Conservation (phyloP, 1,140 invertebrate species). For the Gryon sp. region DNA sequence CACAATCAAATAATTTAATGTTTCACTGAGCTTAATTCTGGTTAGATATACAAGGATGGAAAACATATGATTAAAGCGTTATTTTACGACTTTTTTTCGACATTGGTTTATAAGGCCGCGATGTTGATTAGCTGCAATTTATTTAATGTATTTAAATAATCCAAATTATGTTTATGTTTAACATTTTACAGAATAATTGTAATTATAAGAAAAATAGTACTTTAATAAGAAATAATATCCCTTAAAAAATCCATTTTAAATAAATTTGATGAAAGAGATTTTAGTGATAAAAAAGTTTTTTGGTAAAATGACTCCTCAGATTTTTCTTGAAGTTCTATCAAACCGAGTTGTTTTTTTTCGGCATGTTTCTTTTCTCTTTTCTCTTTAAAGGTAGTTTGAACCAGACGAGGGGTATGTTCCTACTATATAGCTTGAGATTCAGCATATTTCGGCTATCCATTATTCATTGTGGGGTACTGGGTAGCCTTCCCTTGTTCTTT, state of each 20-base stretch:
- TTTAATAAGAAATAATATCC: too few species aligned
- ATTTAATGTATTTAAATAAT: too few species aligned
- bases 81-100: too few species aligned
- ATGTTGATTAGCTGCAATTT: too few species aligned
- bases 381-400: constrained; percentile 40
- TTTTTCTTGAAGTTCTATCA: constrained; percentile 39
- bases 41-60: not conserved
- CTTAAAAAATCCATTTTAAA: too few species aligned
- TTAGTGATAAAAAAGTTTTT: too few species aligned
- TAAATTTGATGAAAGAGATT: too few species aligned
- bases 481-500: constrained; percentile 63
- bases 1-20: constrained; percentile 6
- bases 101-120: too few species aligned
- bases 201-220: too few species aligned
- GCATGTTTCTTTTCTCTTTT: constrained; percentile 31
- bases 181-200: too few species aligned
- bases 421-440: constrained; percentile 52
- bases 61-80: too few species aligned
- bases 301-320: constrained; percentile 4
- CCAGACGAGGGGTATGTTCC: constrained; percentile 45
- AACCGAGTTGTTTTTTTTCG: constrained; percentile 38
- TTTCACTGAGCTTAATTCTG: not conserved
- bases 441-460: constrained; percentile 64
- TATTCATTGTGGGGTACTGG: constrained; percentile 60
- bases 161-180: too few species aligned